These are phyloP conservation scores for Corythoichthys haematopterus DNA, from an alignment of 2,113 vertebrate genomes.

Conservation along the genomic window DNA sequence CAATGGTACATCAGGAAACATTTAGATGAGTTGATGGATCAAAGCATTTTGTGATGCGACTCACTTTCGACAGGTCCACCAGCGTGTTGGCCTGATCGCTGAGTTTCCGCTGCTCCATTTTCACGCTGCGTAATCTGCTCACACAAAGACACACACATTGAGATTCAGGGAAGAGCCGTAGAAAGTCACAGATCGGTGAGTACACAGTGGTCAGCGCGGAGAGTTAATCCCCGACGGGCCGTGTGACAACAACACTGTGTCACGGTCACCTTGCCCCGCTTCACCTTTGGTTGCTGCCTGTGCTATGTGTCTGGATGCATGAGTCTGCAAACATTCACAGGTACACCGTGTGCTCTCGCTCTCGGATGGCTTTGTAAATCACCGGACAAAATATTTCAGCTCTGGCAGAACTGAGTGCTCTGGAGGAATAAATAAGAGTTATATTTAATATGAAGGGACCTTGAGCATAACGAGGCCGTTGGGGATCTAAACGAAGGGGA, in stretches of 20 bases:
- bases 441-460: constrained; percentile 10
- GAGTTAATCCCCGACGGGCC: constrained; percentile 46
- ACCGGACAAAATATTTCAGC: constrained; percentile 2
- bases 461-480: constrained; percentile 1
- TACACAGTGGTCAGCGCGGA: constrained; percentile 34
- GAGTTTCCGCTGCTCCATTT: constrained; percentile 98
- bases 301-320: constrained; percentile 16
- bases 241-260: constrained; percentile 23
- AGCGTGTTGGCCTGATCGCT: constrained; percentile 98
- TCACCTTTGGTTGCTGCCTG: constrained; percentile 30
- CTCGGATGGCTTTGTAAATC: background rate
- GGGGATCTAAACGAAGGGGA: constrained; percentile 20
- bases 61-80: constrained; percentile 96
- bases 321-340: constrained; percentile 16
- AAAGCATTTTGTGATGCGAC: constrained; percentile 15
- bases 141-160: constrained; percentile 39
- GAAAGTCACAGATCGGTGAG: constrained; percentile 31
- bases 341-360: constrained; percentile 5
- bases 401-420: background rate
- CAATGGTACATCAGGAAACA: constrained; percentile 31
- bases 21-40: background rate
- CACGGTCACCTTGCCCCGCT: constrained; percentile 55
- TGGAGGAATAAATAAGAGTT: background rate
- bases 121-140: constrained; percentile 88
- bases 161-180: background rate